Base-by-base conservation (phyloP, 2,888 invertebrate genomes). In the Steinernema carpocapsae region DNA sequence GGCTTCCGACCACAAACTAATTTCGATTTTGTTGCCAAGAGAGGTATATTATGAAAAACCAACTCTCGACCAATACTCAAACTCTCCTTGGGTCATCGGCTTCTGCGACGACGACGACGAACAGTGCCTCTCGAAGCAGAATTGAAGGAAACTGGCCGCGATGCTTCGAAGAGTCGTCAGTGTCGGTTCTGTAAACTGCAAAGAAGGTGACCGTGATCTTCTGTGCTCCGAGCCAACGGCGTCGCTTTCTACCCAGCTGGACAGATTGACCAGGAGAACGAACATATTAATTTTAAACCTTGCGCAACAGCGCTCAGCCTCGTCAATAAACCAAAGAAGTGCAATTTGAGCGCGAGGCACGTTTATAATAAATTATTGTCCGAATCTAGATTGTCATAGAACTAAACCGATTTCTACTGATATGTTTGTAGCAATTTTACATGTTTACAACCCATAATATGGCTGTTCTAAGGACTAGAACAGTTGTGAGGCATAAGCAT, bases 141-240 rank as follows among this genome's bases (percentile, higher is more conserved):
- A 79, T 26, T 78, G 91, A 48, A 89, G 90, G 1, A 93, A 93
- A 88, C 89, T 94, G 45, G 92, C 93, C 70, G 92, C 92, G 72
- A 92, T 92, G 88, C 90, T 94, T 90, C 87, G 88, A 73, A 88
- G 88, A 56, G 82, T 91, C 74, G 89, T 89, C 42, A 88, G 89
- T 81, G 89, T 92, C 48, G 91, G 90, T 37, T 87, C 88, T 22
- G 88, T 92, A 46, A 90, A 91, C 77, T 90, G 91, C 79, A 84
- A 88, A 22, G 84, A 82, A 75, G 89, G 90, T 78, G 82, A 84
- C 22, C 89, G 90, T 78, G 84, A 86, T 19, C 84, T 88, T 24
- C 83, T 91, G 19, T 91, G 91, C 88, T 91, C 56, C 72, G 75
- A 1, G n/a, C 83, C 10, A 71, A 77, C 14, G 86, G 89, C 72